Percentiles rank a stretch among this genome's conserved stretches.
Evolutionary conservation across 2,888 invertebrate species (phyloP).

Genomic region (Timandra comae): DNA sequence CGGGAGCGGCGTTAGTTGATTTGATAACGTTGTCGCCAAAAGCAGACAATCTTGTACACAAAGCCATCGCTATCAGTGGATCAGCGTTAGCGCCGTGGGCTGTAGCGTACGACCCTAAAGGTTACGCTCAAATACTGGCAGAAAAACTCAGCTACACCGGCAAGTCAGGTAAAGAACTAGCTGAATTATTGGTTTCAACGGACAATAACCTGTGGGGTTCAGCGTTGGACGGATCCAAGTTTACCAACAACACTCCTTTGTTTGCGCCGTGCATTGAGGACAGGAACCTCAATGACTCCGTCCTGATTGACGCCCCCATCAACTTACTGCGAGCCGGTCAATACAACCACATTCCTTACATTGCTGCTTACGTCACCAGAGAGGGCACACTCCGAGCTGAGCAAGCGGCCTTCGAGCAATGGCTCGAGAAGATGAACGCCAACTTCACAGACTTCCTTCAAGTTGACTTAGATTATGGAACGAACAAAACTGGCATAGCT

Average conservation of each 20-base stretch:
- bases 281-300: constrained; percentile 33
- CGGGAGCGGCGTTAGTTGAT: constrained; percentile 80
- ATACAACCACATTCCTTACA: constrained; percentile 50
- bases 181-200: constrained; percentile 34
- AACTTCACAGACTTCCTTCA: constrained; percentile 55
- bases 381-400: constrained; percentile 57
- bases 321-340: constrained; percentile 44
- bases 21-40: constrained; percentile 50
- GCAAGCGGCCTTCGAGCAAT: constrained; percentile 37
- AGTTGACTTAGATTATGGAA: constrained; percentile 42
- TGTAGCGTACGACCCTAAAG: constrained; percentile 54
- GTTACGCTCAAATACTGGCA: constrained; percentile 43
- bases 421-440: constrained; percentile 47
- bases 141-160: constrained; percentile 40
- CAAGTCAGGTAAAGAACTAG: constrained; percentile 36
- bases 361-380: constrained; percentile 48
- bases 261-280: constrained; percentile 65
- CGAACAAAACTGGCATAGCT: constrained; percentile 29
- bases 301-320: constrained; percentile 49
- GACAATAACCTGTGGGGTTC: constrained; percentile 32
- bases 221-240: constrained; percentile 38
- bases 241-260: constrained; percentile 49
- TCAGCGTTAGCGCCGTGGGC: constrained; percentile 62
- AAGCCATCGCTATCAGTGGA: constrained; percentile 58
- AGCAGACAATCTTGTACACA: constrained; percentile 43